Evolutionary conservation across 2,113 vertebrate genomes (phyloP).

Genomic region (Tragelaphus imberbis): DNA sequence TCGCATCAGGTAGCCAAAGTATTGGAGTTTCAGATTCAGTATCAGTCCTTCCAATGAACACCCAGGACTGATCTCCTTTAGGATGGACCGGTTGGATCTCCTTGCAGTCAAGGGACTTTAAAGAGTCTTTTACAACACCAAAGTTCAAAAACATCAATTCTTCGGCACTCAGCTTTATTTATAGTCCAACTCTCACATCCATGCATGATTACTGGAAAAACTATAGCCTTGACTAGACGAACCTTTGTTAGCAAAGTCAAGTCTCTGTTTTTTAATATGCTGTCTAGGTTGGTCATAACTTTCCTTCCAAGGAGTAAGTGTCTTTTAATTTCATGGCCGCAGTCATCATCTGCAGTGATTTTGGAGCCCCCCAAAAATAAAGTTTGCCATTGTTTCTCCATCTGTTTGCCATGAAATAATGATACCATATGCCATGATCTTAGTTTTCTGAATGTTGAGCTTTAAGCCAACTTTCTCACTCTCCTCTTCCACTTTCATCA

Average conservation of each 20-base stretch:
- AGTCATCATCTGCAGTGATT: background rate
- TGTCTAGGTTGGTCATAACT: background rate
- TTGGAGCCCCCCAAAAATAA: background rate
- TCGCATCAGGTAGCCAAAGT: background rate
- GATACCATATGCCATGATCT: background rate
- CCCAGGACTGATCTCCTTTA: background rate
- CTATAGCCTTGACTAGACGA: fast-evolving
- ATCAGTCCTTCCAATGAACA: background rate
- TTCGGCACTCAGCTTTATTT: background rate
- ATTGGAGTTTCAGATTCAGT: background rate
- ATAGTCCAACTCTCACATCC: background rate
- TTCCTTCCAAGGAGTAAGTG: background rate
- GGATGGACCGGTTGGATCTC: background rate
- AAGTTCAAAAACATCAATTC: background rate
- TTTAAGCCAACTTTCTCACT: background rate
- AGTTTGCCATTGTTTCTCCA: background rate
- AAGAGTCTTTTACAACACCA: background rate
- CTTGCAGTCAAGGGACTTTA: background rate
- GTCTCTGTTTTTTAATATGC: background rate
- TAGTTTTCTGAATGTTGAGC: background rate
- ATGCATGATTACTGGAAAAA: background rate
- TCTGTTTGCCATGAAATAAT: background rate
- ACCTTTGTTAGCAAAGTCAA: too few species aligned
- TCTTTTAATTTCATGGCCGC: background rate
- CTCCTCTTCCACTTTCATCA: background rate